Evolutionary conservation across 2,797 vertebrate species (phyloP).

Genomic region (Epinephelus awoara): DNA sequence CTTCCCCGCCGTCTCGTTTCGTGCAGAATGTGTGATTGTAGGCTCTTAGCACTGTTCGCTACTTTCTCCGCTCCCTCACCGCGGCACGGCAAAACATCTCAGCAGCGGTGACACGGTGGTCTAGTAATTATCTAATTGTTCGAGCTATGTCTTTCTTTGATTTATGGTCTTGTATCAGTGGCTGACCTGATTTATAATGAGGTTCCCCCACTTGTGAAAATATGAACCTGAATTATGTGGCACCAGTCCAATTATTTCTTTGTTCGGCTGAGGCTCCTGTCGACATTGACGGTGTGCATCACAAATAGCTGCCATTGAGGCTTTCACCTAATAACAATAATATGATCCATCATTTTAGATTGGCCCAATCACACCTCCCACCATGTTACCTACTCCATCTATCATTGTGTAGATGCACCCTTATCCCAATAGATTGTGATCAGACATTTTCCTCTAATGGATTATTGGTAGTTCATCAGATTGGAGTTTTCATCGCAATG

Average conservation of each 20-base stretch:
- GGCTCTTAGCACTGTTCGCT: conserved; percentile 54
- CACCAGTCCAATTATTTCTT: conserved; percentile 89
- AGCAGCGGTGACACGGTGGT: conserved; percentile 88
- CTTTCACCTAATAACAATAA: conserved; percentile 88
- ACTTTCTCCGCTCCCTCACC: conserved; percentile 49
- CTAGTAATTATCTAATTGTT: conserved; percentile 98
- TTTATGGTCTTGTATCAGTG: conserved; percentile 95
- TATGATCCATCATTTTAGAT: conserved; percentile 88
- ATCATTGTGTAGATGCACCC: conserved; percentile 61
- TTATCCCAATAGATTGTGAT: conserved; percentile 55
- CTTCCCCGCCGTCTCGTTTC: conserved; percentile 57
- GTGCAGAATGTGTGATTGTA: conserved; percentile 60
- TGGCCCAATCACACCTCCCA: conserved; percentile 76
- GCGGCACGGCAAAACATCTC: conserved; percentile 84
- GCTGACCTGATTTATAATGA: conserved; percentile 96
- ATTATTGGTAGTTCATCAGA: conserved; percentile 65
- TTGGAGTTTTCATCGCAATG: conserved; percentile 31
- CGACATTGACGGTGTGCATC: conserved; percentile 82
- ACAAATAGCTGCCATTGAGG: conserved; percentile 83
- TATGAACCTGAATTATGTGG: conserved; percentile 88
- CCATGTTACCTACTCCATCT: conserved; percentile 66
- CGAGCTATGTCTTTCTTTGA: conserved; percentile 92
- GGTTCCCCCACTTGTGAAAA: conserved; percentile 88
- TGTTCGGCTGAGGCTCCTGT: conserved; percentile 76
- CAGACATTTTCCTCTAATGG: conserved; percentile 60